Percentiles rank a stretch among this genome's conserved stretches.
These are phyloP conservation scores for Clarias batrachus DNA, from an alignment of 2,113 vertebrate species.

Conservation along the genomic window DNA sequence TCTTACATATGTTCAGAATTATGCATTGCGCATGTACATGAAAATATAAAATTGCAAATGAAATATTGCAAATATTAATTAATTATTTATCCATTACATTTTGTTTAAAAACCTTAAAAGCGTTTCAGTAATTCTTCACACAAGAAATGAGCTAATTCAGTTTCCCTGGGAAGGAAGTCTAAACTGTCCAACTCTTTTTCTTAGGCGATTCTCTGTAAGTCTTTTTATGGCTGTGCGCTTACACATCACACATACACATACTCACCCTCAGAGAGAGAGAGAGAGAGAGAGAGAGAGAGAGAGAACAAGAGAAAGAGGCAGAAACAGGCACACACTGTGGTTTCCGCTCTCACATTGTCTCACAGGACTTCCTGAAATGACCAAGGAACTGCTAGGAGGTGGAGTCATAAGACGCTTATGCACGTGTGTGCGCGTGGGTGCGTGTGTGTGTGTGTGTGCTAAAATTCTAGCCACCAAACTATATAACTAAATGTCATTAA, in stretches of 20 bases:
- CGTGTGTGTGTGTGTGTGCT: neutral
- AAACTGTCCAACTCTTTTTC: neutral
- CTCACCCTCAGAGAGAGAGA: neutral
- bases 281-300: neutral
- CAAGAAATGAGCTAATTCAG: neutral
- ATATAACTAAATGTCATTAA: neutral
- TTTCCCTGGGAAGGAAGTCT: neutral
- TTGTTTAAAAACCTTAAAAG: neutral
- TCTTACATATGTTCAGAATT: neutral
- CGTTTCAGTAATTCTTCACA: neutral
- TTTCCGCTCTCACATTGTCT: constrained; percentile 69
- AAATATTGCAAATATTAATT: neutral
- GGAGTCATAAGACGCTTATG: neutral
- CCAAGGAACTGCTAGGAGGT: constrained; percentile 59
- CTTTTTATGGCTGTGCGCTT: neutral
- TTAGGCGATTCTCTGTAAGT: neutral
- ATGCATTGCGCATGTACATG: neutral
- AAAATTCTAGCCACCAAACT: neutral
- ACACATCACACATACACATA: neutral
- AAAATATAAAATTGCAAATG: neutral
- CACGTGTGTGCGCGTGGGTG: neutral
- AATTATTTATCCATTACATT: neutral
- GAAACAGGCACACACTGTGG: constrained; percentile 57
- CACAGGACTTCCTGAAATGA: constrained; percentile 77
- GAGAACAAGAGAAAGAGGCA: constrained; percentile 28